Base-by-base conservation (phyloP, 2,888 invertebrate genomes). In the Aplocera efformata region DNA sequence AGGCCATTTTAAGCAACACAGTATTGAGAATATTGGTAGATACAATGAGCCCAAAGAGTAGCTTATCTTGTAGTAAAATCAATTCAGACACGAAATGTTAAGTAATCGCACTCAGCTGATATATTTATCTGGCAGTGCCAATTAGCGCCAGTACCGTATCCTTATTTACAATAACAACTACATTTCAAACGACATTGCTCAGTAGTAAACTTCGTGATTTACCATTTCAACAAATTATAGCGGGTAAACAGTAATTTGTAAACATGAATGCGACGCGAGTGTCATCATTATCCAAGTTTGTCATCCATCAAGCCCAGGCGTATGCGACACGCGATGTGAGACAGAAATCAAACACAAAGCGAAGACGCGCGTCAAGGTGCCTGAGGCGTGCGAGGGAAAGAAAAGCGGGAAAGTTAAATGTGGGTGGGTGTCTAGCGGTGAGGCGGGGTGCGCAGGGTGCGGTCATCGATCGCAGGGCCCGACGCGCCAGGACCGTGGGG, bases 321-420 rank as follows among this genome's bases (percentile, higher is more conserved):
- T 53, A 60, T 60, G 42, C 42, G 48, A 42, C 37, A 40, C 32
- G 40, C 45, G 31, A 44, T 35, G 33, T 56, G 58, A 62, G 56
- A 56, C 58, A 57, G 51, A 59, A 65, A 63, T 63, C 63, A 65
- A 64, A 67, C 58, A 70, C 46, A 53, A 55, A 51, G 53, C 50
- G 43, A 49, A 60, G 56, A 56, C 59, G 56, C 47, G 58, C 55
- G 53, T 43, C 43, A 46, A 53, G 54, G 54, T 58, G 57, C 53
- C 48, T 53, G 50, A 46, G 42, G 54, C 57, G 66, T 60, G 63
- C 50, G 60, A 65, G 74, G 70, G 73, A 77, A 80, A 81, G 80
- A 84, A 84, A 81, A 77, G 78, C 73, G 78, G 73, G 79, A 81
- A 82, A 80, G 79, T 79, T 75, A 74, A 74, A 69, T 68, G 68